Evolutionary conservation across 2,113 vertebrate genomes (phyloP), one percentile per base, ranked within the genome.

Genomic region (Hiodon tergisus): DNA sequence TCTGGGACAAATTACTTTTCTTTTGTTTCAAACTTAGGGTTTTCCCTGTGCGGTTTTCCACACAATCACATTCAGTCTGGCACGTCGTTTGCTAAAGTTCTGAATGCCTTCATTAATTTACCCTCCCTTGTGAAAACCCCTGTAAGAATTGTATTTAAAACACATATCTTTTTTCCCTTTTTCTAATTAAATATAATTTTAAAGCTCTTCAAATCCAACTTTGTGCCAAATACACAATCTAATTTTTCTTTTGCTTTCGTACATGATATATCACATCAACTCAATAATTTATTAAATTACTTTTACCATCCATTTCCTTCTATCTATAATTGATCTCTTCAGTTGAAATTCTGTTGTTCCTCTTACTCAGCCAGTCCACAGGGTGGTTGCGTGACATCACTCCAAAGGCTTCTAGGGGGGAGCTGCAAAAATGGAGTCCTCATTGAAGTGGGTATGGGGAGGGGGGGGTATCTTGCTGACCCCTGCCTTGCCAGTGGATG

Each of bases 321-420:
- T 93, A 93, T 93, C 91, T 93, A 93, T 92, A 93, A 93, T 92
- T 93, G 91, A 93, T 93, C 91, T 93, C 89, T 87, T 88, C 89
- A 87, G 88, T 83, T 86, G 88, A 90, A 92, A 88, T 90, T 91
- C 90, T 90, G 91, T 91, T 91, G 90, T 91, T 91, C 89, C 88
- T 89, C 86, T 87, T 88, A 84, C 85, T 87, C 88, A 89, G 84
- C 82, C 83, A 78, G 86, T 84, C 86, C 87, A 81, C 72, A 62
- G 87, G 86, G 86, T 87, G 84, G 61, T 85, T 83, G 82, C 77
- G 84, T 90, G 90, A 90, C 88, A 88, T 87, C 31, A 31, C 31
- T 31, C 31, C 31, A 31, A 31, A 31, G 31, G 31, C 31, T 31
- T 31, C 31, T 31, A 31, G 31, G 31, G 31, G 81, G 85, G 85